Base-by-base conservation (phyloP, 2,113 vertebrate species). In the Engystomops pustulosus region DNA sequence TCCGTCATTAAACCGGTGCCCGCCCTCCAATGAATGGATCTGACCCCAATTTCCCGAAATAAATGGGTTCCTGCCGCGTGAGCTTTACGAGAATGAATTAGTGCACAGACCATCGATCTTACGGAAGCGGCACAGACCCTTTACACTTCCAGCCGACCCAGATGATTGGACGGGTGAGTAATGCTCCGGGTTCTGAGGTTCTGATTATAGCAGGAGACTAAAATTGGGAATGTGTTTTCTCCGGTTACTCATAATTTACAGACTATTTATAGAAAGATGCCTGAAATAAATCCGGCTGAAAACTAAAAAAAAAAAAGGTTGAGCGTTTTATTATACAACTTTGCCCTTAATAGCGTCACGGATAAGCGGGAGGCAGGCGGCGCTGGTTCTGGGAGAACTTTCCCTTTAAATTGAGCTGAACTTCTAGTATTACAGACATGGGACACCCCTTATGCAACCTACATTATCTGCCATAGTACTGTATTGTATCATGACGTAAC, bases 21-120 rank as follows among this genome's bases (percentile, higher is more conserved):
- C 67, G 60, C 44, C 41, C 2, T 80, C 17, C 67, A 8, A 3
- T 17, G 68, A 80, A 49, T 47, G 58, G 67, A n/a, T 51, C n/a
- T 62, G 78, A 79, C 60, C 58, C 62, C 78, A 80, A 80, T 80
- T 80, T 47, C 62, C 41, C 5, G 34, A 67, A 45, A 80, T 45
- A 4, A 23, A 44, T 47, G 27, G 30, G 23, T 67, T 18, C n/a
- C n/a, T 25, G 78, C 78, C 25, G 20, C 12, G 32, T 30, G 25
- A 23, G 41, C 18, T 80, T 15, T 3, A 2, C 17, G 58, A 80
- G 78, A 79, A 80, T 32, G 41, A 67, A 67, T 67, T 68, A 67
- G 14, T 17, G 44, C 27, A 20, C 12, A n/a, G 60, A 45, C 25
- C 75, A 58, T 55, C 38, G 38, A 45, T 79, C 55, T 60, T 41